These are phyloP conservation scores for Mus pahari DNA, from an alignment of 2,113 vertebrate genomes.

Conservation along the genomic window DNA sequence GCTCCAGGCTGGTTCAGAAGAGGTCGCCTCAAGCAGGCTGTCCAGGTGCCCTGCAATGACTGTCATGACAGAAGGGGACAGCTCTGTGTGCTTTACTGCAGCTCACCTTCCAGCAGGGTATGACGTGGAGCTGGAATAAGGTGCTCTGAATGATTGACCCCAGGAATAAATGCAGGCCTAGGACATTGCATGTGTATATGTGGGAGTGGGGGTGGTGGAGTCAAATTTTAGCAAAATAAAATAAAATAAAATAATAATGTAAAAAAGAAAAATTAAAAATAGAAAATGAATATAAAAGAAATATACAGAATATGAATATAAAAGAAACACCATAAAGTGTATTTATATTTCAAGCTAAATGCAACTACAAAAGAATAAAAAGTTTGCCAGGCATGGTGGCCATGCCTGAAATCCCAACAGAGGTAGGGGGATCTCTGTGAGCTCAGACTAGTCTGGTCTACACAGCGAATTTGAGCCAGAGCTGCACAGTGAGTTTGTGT, in stretches of 20 bases:
- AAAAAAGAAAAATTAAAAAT: not conserved
- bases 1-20: not conserved
- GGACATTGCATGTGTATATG: not conserved
- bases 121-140: fast-evolving
- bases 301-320: not conserved
- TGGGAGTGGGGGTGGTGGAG: not conserved
- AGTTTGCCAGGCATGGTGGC: not conserved
- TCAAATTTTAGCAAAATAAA: not conserved
- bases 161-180: not conserved
- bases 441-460: not conserved
- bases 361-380: not conserved
- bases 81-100: not conserved
- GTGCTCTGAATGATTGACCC: not conserved
- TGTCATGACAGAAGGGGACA: not conserved
- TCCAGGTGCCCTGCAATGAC: too few relatives aligned
- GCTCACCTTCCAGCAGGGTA: not conserved
- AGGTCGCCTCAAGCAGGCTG: not conserved
- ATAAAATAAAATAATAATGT: not conserved
- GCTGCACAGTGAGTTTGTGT: not conserved
- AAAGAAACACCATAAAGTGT: not conserved
- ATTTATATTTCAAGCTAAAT: not conserved
- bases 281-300: not conserved
- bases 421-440: not conserved
- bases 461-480: not conserved
- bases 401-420: not conserved